phyloP scores from a whole-genome alignment of 2,797 vertebrate genomes.

The Tamandua tetradactyla region DNA sequence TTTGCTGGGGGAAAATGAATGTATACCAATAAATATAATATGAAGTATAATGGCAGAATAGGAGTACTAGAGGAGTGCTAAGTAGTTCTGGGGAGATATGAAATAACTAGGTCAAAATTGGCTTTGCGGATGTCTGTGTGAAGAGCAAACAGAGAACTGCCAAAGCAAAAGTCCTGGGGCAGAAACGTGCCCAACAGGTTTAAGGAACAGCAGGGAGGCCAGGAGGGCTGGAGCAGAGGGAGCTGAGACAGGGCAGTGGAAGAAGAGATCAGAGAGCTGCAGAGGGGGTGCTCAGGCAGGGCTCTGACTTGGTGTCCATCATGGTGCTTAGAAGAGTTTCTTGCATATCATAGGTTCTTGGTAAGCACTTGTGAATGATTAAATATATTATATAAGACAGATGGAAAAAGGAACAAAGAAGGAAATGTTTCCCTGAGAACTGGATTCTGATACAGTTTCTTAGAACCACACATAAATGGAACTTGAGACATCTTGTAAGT shows the following conservation, averaged over 20 bases:
- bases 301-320: neutral
- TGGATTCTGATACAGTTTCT: neutral
- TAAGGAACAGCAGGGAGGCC: neutral
- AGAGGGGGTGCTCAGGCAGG: neutral
- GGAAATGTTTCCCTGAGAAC: neutral
- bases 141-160: neutral
- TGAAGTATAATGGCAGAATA: neutral
- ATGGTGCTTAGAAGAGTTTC: neutral
- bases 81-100: neutral
- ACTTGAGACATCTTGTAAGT: neutral
- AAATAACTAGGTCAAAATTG: neutral
- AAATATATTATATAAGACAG: constrained; percentile 13
- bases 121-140: neutral
- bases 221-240: neutral
- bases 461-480: constrained; percentile 16
- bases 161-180: neutral
- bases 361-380: neutral
- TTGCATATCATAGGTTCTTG: neutral
- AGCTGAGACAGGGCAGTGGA: neutral
- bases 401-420: neutral
- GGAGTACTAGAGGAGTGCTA: neutral
- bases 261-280: too few relatives aligned
- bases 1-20: constrained; percentile 10
- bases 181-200: too few relatives aligned
- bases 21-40: neutral